Evolutionary conservation across 2,888 invertebrate species (phyloP), one percentile per base, ranked within the genome.

Genomic region (Drosophila leonis): DNA sequence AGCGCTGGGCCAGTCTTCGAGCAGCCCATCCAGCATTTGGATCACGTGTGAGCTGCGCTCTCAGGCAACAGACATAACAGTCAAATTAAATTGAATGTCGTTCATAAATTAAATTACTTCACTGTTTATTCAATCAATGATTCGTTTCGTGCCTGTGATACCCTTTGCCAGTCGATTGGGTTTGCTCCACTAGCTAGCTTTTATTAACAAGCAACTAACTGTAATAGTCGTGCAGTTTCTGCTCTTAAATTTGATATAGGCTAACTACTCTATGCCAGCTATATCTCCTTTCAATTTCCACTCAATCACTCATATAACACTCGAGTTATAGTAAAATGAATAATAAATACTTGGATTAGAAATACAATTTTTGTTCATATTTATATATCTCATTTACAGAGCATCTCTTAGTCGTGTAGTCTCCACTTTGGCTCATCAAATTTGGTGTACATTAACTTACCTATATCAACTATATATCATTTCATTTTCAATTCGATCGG

Each of bases 81-180:
- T 85, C 80, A 87, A 87, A 87, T 86, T 83, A 83, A 82, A 83
- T 80, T 86, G 80, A 74, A 86, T 85, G 80, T 57, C 76, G 66
- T 72, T 85, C 69, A 87, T 83, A 87, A 86, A 83, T 87, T 77
- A 66, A 76, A 56, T 72, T 60, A 75, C 64, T 72, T 72, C n/a
- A 57, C 57, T 57, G 55, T 35, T 46, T 15, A 44, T 6, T 51
- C 59, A 18, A 33, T 29, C 48, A 46, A 13, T 46, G 60, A 31
- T 42, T 63, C 63, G 57, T 10, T 39, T 13, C 24, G 35, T 18
- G 59, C 6, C 24, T 31, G 15, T 15, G 33, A 63, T 70, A 72
- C 75, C 48, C 75, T 55, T 48, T 18, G 48, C 4, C 0, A 37
- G 10, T 0, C 0, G n/a, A 49, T 7, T 10, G n/a, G n/a, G 8